Percentiles rank a stretch among this genome's conserved stretches.
These are phyloP conservation scores for Cheilosia soror DNA, from an alignment of 2,888 invertebrate genomes.

Conservation along the genomic window DNA sequence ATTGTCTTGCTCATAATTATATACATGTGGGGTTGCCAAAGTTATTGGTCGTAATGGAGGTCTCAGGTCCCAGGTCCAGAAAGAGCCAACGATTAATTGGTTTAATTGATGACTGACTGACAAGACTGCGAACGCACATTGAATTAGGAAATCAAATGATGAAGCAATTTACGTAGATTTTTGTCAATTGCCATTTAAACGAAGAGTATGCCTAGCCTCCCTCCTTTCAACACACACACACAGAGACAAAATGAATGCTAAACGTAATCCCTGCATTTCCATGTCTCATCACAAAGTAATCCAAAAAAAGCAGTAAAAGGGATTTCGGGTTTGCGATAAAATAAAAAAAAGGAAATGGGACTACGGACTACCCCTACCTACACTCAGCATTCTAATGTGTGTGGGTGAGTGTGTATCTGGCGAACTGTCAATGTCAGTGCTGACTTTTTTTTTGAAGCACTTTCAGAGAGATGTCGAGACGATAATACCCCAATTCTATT, in stretches of 20 bases:
- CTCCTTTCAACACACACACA: slow-evolving; percentile 31
- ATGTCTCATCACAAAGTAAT: slow-evolving; percentile 72
- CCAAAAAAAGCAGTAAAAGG: slow-evolving; percentile 66
- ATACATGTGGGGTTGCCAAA: slow-evolving; percentile 16
- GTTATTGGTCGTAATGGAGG: slow-evolving; percentile 25
- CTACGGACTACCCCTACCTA: too few relatives aligned
- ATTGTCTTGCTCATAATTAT: slow-evolving; percentile 52
- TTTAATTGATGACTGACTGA: slow-evolving; percentile 71
- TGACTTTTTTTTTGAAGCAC: slow-evolving; percentile 31
- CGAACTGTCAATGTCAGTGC: slow-evolving; percentile 17
- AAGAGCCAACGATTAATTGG: slow-evolving; percentile 59
- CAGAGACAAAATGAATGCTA: slow-evolving; percentile 52
- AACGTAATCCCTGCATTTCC: slow-evolving; percentile 72
- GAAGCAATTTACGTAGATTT: slow-evolving; percentile 69
- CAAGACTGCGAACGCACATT: slow-evolving; percentile 64
- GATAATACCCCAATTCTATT: slow-evolving; percentile 64
- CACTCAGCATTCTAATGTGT: slow-evolving; percentile 17
- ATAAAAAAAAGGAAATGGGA: slow-evolving; percentile 19
- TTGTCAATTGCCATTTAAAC: slow-evolving; percentile 54
- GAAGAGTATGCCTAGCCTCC: background rate
- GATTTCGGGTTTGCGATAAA: slow-evolving; percentile 69
- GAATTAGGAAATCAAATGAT: slow-evolving; percentile 72
- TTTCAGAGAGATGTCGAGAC: slow-evolving; percentile 53
- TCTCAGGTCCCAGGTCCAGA: background rate
- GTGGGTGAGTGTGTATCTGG: slow-evolving; percentile 37